Percentiles rank a stretch among this genome's conserved stretches.
phyloP scores from a whole-genome alignment of 2,797 vertebrate species.

The Momotus momota region DNA sequence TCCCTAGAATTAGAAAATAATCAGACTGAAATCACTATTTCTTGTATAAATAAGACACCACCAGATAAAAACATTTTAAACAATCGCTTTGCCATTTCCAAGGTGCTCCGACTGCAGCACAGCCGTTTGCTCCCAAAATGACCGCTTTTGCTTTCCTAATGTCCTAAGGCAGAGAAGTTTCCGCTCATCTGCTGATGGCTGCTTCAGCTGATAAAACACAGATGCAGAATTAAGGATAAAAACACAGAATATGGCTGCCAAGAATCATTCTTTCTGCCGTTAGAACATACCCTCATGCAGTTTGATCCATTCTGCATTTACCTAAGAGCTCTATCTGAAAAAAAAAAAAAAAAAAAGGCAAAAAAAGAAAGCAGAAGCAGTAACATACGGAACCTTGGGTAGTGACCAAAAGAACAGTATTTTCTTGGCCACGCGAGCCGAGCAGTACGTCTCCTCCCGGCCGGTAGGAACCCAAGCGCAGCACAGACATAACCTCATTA shows the following conservation, averaged over 20 bases:
- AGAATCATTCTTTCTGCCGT: slow-evolving; percentile 67
- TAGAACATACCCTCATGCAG: slow-evolving; percentile 60
- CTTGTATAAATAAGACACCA: background rate
- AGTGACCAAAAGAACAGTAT: slow-evolving; percentile 56
- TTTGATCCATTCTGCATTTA: slow-evolving; percentile 63
- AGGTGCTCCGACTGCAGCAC: background rate
- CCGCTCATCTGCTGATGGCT: slow-evolving; percentile 71
- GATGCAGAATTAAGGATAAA: slow-evolving; percentile 74
- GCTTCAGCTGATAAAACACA: slow-evolving; percentile 78
- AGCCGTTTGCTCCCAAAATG: slow-evolving; percentile 26
- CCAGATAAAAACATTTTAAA: background rate
- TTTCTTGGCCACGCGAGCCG: slow-evolving; percentile 44
- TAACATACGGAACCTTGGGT: slow-evolving; percentile 64
- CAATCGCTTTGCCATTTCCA: slow-evolving; percentile 2
- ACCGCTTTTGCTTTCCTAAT: slow-evolving; percentile 47
- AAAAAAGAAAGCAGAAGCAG: background rate
- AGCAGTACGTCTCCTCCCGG: background rate
- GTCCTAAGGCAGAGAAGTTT: slow-evolving; percentile 57
- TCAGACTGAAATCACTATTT: background rate
- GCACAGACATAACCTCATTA: slow-evolving; percentile 72
- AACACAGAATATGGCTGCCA: slow-evolving; percentile 65
- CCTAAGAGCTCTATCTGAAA: slow-evolving; percentile 25
- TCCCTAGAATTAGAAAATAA: background rate
- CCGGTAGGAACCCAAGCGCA: background rate
- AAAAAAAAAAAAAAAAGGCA: background rate